Conservation (phyloP, 2,113 vertebrate genomes). For the Tachuris rubrigastra region DNA sequence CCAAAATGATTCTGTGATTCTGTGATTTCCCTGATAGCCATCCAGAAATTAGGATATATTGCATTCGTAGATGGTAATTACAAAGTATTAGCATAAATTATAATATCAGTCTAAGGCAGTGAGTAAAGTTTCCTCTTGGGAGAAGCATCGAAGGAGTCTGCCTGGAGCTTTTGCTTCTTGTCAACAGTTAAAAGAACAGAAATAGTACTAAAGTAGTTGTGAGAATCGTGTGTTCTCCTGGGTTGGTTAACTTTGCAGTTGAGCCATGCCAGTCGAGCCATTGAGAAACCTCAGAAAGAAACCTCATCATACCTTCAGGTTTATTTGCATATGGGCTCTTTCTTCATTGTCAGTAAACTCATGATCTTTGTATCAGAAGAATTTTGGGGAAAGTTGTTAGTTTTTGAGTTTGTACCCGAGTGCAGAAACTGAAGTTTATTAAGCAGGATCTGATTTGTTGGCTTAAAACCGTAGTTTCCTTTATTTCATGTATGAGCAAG, state of each 20-base stretch:
- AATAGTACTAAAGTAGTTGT: background rate
- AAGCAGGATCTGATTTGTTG: background rate
- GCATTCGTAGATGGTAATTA: background rate
- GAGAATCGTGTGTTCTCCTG: background rate
- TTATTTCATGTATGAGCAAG: background rate
- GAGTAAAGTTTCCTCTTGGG: background rate
- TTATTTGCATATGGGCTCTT: background rate
- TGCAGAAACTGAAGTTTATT: background rate
- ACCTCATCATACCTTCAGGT: background rate
- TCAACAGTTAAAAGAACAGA: background rate
- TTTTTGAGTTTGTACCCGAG: background rate
- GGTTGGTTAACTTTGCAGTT: background rate
- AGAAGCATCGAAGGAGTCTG: background rate
- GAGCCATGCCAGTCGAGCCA: background rate
- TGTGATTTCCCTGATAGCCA: background rate
- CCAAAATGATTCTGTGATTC: background rate
- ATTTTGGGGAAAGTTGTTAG: background rate
- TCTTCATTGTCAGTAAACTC: background rate
- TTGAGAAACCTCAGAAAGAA: background rate
- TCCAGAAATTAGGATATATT: background rate
- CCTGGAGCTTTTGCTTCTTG: background rate
- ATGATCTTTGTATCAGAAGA: background rate
- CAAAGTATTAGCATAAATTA: background rate
- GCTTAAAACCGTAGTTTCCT: background rate
- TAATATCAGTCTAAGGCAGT: background rate